Evolutionary conservation across 2,797 vertebrate genomes (phyloP), one percentile per base, ranked within the genome.

Genomic region (Myiotriccus ornatus): DNA sequence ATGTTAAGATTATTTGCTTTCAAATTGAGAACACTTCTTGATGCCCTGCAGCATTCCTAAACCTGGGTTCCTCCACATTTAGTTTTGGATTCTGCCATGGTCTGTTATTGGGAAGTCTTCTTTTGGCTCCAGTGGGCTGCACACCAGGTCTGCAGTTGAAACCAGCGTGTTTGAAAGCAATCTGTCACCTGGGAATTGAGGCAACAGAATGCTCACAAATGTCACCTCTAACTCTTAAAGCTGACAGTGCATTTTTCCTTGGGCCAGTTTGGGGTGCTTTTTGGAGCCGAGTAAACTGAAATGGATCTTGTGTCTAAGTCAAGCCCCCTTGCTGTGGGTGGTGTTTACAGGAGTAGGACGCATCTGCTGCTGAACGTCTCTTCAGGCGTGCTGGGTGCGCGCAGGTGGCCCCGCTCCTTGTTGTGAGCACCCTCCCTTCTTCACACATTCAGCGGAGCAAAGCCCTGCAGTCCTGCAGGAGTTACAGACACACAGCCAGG

Each of bases 341-440:
- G 43, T 75, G 50, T 81, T 93, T 84, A 74, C 78, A 68, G 65
- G 86, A 79, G 62, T 76, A 9, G 95, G 93, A 46, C 67, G 47
- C 37, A 2, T 89, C 65, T 44, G 41, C 73, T 53, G 69, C 89
- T 90, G 80, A 83, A 77, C 67, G 62, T 74, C 70, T 87, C 90
- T 87, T 73, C 43, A 19, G 64, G 86, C 55, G 0, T 20, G 49
- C 46, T 79, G 52, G 57, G 70, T n/a, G 37, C 50, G 12, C 56
- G 84, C 94, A 93, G 89, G 92, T 93, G 90, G 91, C 92, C 43
- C 56, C 52, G 84, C 84, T 94, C 78, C 87, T 89, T 44, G 17
- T 76, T 92, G 90, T 94, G 73, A 94, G 94, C 88, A 74, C 70
- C 30, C 93, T 94, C 55, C 75, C 89, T 77, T 84, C 90, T 84